Evolutionary conservation across 2,797 vertebrate species (phyloP).

Genomic region (Ctenopoma kingsleyae): DNA sequence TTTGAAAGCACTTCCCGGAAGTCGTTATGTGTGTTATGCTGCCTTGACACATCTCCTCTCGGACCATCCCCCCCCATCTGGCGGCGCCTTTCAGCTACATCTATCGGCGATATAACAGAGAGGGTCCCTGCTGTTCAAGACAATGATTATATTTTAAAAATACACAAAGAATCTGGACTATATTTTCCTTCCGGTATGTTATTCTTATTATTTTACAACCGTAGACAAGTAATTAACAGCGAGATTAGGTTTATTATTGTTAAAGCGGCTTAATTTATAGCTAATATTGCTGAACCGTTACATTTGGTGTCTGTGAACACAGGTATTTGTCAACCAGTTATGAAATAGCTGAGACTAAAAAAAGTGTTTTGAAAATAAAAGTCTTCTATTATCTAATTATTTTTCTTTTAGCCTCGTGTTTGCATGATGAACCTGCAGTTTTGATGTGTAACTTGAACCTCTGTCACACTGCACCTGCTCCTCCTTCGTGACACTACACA

Average conservation of each 20-base stretch:
- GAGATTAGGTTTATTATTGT: background rate
- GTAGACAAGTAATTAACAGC: background rate
- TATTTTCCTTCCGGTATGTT: constrained; percentile 68
- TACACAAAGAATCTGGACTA: constrained; percentile 44
- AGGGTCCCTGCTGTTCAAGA: constrained; percentile 32
- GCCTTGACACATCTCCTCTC: constrained; percentile 4
- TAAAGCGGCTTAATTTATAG: constrained; percentile 1
- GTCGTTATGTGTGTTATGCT: fast-evolving
- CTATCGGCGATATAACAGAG: constrained; percentile 41
- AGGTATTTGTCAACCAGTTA: background rate
- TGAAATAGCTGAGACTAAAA: background rate
- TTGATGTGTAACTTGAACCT: constrained; percentile 14
- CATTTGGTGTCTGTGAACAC: constrained; percentile 7
- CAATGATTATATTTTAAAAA: constrained; percentile 49
- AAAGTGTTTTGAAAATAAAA: background rate
- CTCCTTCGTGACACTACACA: constrained; percentile 4
- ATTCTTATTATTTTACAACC: background rate
- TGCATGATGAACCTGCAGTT: constrained; percentile 5
- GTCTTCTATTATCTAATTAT: background rate
- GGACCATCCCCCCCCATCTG: constrained; percentile 79
- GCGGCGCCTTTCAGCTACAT: constrained; percentile 43
- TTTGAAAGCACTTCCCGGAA: constrained; percentile 60
- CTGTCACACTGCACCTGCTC: background rate
- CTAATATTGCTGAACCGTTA: constrained; percentile 16
- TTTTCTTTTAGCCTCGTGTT: background rate